Evolutionary conservation across 2,113 vertebrate genomes (phyloP), one percentile per base, ranked within the genome.

Genomic region (Pongo pygmaeus): DNA sequence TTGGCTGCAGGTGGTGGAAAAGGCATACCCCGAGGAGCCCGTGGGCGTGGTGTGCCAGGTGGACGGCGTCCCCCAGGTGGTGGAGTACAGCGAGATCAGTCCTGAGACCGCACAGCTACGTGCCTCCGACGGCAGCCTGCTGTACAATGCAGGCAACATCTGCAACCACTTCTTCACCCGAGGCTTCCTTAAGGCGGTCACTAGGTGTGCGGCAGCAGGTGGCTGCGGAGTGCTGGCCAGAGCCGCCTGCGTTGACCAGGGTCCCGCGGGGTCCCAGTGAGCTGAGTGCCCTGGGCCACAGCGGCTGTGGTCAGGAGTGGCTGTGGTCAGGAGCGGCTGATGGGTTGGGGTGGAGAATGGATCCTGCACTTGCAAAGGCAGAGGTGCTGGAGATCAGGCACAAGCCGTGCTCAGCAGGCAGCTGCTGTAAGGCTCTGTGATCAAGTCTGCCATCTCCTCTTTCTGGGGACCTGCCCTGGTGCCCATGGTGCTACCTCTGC

Each of bases 151-250:
- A 0, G 99, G 99, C 96, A 99, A 99, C 97, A 99, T 99, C 98
- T 99, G 99, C 98, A 99, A 99, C 94, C 99, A 99, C 92, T 99
- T 99, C 98, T 99, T 99, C 97, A 99, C 99, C 8, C 98, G 99
- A 17, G 98, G 95, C 2, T 99, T 99, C 96, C 99, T 99, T 67
- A 98, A 98, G 97, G 94, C 12, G 0, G 98, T 99, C 43, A 97
- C 98, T 79, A 98, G 98, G 99, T 99, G 98, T 99, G 99, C 16
- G 6, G 8, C 25, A 2, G 11, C 48, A 18, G 72, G 32, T 4
- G 40, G 79, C 87, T 7, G 2, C 6, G 6, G 4, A 38, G 38
- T 1, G n/a, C 40, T 12, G 7, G 40, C 61, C 30, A 22, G 35
- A 20, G 43, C 22, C 1, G 4, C n/a, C 43, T 11, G 55, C 2